Percentiles rank a stretch among this genome's conserved stretches.
Evolutionary conservation across 2,113 vertebrate genomes (phyloP).

Genomic region (Halichoeres trimaculatus): DNA sequence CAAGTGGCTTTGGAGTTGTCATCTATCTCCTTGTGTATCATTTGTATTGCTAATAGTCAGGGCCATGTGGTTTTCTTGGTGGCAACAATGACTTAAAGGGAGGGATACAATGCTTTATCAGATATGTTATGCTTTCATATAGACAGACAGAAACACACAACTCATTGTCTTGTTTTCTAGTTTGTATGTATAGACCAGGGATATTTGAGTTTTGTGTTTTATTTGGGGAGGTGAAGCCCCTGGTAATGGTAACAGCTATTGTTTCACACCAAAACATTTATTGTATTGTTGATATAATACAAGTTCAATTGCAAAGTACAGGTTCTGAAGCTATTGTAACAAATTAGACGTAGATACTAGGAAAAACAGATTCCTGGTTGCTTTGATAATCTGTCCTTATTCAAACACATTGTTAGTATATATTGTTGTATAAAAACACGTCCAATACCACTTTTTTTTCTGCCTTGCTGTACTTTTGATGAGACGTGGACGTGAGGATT

Average conservation of each 20-base stretch:
- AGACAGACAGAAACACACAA: not conserved
- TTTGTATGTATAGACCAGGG: not conserved
- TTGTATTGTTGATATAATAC: too few species aligned
- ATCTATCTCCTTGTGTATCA: constrained; percentile 28
- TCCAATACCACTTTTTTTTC: too few species aligned
- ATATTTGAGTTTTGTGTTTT: constrained; percentile 37
- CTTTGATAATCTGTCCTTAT: too few species aligned
- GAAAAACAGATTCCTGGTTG: too few species aligned
- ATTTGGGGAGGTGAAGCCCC: constrained; percentile 51
- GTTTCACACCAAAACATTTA: too few species aligned
- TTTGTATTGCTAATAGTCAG: constrained; percentile 12
- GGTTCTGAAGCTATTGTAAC: too few species aligned
- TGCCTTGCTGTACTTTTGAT: not conserved
- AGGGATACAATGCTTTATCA: constrained; percentile 40
- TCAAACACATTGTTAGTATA: too few species aligned
- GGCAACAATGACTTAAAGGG: constrained; percentile 4
- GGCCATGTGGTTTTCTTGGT: constrained; percentile 21
- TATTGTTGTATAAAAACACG: too few species aligned
- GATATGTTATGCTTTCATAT: constrained; percentile 20
- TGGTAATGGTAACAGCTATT: too few species aligned
- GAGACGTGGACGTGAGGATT: not conserved
- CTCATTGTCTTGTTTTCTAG: not conserved
- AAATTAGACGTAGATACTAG: too few species aligned
- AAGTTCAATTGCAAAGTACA: not conserved
- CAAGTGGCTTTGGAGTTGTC: constrained; percentile 34